Conservation (phyloP, 2,797 vertebrate genomes). For the Esox masquinongy region DNA sequence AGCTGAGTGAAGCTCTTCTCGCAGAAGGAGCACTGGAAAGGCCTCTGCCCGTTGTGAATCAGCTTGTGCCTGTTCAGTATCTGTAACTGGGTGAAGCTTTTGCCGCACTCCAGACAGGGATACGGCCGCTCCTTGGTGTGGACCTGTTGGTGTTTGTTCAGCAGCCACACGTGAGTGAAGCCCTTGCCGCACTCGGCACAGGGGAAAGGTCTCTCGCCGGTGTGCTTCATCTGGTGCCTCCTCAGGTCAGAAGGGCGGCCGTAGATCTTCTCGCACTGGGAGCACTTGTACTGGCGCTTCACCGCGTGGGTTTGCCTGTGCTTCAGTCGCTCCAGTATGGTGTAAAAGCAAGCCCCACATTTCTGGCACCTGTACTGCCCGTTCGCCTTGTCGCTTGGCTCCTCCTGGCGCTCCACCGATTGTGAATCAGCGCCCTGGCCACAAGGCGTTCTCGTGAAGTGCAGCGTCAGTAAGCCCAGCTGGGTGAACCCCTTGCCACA, state of each 20-base stretch:
- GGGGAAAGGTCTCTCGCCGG: slow-evolving; percentile 56
- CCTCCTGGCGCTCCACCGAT: slow-evolving; percentile 43
- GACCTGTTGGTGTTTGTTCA: slow-evolving; percentile 62
- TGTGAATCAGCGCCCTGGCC: slow-evolving; percentile 45
- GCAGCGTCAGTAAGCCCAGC: slow-evolving; percentile 61
- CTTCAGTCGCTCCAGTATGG: slow-evolving; percentile 60
- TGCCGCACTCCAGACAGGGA: slow-evolving; percentile 57
- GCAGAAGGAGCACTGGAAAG: slow-evolving; percentile 60
- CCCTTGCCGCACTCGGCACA: slow-evolving; percentile 61
- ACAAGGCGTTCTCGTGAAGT: slow-evolving; percentile 51
- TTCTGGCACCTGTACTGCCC: slow-evolving; percentile 63
- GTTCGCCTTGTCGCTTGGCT: slow-evolving; percentile 13
- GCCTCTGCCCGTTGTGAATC: slow-evolving; percentile 60
- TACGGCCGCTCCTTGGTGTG: slow-evolving; percentile 58
- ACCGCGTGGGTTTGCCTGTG: slow-evolving; percentile 58
- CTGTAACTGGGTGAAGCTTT: slow-evolving; percentile 66
- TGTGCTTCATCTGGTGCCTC: slow-evolving; percentile 69
- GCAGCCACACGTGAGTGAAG: slow-evolving; percentile 65
- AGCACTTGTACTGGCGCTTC: slow-evolving; percentile 59
- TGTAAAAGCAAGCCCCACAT: slow-evolving; percentile 57
- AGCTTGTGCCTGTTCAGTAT: slow-evolving; percentile 64
- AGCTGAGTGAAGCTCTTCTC: slow-evolving; percentile 66
- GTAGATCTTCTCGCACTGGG: slow-evolving; percentile 64
- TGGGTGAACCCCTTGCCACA: slow-evolving; percentile 65
- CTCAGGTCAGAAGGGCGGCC: slow-evolving; percentile 59